Percentiles rank a stretch among this genome's conserved stretches.
phyloP scores from a whole-genome alignment of 2,888 invertebrate genomes.

The Priocnemis perturbator region DNA sequence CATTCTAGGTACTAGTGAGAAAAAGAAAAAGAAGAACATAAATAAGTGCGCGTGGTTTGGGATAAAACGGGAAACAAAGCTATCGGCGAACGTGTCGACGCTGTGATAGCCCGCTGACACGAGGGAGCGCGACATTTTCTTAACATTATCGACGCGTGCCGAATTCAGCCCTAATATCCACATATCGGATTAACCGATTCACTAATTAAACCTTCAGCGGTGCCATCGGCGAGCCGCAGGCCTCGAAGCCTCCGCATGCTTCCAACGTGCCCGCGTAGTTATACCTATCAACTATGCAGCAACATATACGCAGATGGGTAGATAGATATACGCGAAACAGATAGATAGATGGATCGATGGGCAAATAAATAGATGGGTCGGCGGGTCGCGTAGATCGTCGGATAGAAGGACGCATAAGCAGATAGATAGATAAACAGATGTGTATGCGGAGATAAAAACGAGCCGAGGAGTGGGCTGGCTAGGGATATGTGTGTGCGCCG shows the following conservation, averaged over 20 bases:
- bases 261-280: conserved; percentile 27
- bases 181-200: conserved; percentile 60
- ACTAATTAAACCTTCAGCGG: conserved; percentile 61
- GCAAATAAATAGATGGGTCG: conserved; percentile 9
- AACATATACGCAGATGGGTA: conserved; percentile 19
- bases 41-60: no score
- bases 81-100: no score
- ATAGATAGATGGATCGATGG: not conserved
- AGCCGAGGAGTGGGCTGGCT: not conserved
- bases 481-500: conserved; percentile 38
- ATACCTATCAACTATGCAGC: conserved; percentile 10
- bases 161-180: conserved; percentile 57
- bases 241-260: conserved; percentile 56
- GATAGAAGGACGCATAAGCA: conserved; percentile 23
- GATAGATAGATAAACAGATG: conserved; percentile 14
- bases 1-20: no score
- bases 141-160: conserved; percentile 23
- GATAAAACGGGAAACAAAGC: no score
- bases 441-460: conserved; percentile 7
- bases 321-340: conserved; percentile 7
- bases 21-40: no score
- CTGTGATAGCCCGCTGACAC: no score
- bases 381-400: conserved; percentile 10
- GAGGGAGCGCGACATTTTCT: no score
- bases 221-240: conserved; percentile 58